Evolutionary conservation across 1,140 invertebrate species (phyloP), one percentile per base, ranked within the genome.

Genomic region (Megathymus violae): DNA sequence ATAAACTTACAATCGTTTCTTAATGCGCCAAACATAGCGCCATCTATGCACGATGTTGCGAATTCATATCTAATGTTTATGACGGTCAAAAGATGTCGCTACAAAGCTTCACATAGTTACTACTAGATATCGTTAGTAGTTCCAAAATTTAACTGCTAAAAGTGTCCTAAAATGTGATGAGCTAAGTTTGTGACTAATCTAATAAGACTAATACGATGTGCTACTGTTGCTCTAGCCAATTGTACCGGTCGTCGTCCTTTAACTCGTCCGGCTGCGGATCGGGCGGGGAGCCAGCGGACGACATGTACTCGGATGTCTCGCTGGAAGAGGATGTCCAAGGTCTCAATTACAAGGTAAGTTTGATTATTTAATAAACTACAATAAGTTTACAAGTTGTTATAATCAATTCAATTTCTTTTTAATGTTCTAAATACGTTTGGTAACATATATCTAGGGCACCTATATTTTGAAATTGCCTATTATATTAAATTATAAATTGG

Each of bases 231-330:
- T 94, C 52, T 92, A 97, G 96, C 90, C 96, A 97, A 92, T 93
- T 97, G 62, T 97, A 97, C 90, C 94, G 96, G 70, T 97, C 96
- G 80, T 96, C 96, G 73, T 97, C 96, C 89, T 97, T 97, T 88
- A 97, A 97, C 91, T 97, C 96, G 67, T 97, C 96, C 16, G 96
- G 96, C 46, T 94, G 96, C 80, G 97, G 96, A 76, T 97, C 96
- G 47, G 96, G 95, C 75, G 96, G 96, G 81, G 97, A 97, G 91
- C 96, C 95, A 76, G 95, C 95, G 17, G 97, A 97, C 92, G 97
- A 98, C 91, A 97, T 97, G 94, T 97, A 97, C 91, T 97, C 96
- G 63, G 96, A 98, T 91, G 95, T 97, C 31, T 97, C 96, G 41
- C 91, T 98, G 44, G 96, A 97, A 87, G 97, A 97, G 81, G 97